phyloP scores from a whole-genome alignment of 2,888 invertebrate genomes.

The Agrilus mali region DNA sequence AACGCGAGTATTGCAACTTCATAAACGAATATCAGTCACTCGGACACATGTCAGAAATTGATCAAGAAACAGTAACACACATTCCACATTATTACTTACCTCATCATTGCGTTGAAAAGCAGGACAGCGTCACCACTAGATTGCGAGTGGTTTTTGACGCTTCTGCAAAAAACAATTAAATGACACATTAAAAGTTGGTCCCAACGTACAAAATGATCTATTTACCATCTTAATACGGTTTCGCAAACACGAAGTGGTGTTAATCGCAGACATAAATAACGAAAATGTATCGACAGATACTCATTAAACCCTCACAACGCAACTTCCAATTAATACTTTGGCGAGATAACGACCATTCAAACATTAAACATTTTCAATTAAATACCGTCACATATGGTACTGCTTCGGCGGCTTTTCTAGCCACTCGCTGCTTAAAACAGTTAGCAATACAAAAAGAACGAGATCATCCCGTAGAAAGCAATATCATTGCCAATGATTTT shows the following conservation, averaged over 20 bases:
- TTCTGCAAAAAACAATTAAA: not conserved
- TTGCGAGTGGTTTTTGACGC: not conserved
- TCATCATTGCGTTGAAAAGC: not conserved
- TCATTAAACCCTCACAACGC: not conserved
- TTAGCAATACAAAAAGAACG: not conserved
- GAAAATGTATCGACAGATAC: not conserved
- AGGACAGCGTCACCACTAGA: not conserved
- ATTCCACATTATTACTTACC: not conserved
- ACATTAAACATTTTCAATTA: not conserved
- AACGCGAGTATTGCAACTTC: not conserved
- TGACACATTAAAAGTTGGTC: not conserved
- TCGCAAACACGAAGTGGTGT: not conserved
- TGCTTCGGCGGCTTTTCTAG: not conserved
- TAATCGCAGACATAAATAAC: constrained; percentile 1
- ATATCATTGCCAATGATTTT: not conserved
- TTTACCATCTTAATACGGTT: not conserved
- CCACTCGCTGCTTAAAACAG: not conserved
- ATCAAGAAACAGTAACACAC: not conserved
- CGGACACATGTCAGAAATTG: not conserved
- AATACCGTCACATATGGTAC: constrained; percentile 2
- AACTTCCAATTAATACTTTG: constrained; percentile 1
- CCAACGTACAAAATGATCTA: not conserved
- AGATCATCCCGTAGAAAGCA: not conserved
- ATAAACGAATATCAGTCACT: not conserved
- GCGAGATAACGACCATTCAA: not conserved